Conservation (phyloP, 1,140 invertebrate genomes). For the Phymorhynchus buccinoides region DNA sequence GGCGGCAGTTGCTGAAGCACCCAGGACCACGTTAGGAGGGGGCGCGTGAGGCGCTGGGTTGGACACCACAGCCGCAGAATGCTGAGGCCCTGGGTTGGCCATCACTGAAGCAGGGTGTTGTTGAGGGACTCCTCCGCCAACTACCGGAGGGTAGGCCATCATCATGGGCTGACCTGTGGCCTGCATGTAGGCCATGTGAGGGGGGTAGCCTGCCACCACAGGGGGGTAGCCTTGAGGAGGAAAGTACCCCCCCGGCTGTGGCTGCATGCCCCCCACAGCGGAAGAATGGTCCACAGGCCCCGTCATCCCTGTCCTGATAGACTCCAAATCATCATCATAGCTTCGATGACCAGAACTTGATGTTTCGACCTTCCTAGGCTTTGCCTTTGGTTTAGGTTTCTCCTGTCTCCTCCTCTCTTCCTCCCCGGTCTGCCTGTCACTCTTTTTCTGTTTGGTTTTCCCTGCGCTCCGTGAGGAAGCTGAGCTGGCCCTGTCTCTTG, state of each 20-base stretch:
- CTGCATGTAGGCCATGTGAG: slow-evolving; percentile 20
- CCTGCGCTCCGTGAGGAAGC: neutral
- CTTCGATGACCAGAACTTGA: neutral
- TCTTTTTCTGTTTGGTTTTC: slow-evolving; percentile 41
- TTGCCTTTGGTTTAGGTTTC: slow-evolving; percentile 59
- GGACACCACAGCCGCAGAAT: neutral
- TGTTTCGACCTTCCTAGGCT: slow-evolving; percentile 53
- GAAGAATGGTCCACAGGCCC: slow-evolving; percentile 15
- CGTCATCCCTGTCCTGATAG: slow-evolving; percentile 2
- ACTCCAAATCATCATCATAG: slow-evolving; percentile 20
- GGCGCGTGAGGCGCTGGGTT: neutral
- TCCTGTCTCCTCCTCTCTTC: slow-evolving; percentile 18
- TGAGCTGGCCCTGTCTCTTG: slow-evolving; percentile 40
- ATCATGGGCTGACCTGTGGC: slow-evolving; percentile 3
- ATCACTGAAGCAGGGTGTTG: neutral
- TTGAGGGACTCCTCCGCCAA: neutral
- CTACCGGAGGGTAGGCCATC: neutral
- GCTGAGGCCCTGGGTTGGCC: neutral
- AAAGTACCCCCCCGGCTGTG: slow-evolving; percentile 4
- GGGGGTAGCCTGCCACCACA: neutral
- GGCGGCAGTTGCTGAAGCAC: too few relatives aligned
- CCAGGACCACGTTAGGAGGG: neutral
- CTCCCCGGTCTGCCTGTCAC: slow-evolving; percentile 1
- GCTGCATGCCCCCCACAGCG: neutral
- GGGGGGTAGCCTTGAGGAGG: slow-evolving; percentile 7